These are phyloP conservation scores for Poecile montanus DNA, from an alignment of 2,797 vertebrate species.

Conservation along the genomic window DNA sequence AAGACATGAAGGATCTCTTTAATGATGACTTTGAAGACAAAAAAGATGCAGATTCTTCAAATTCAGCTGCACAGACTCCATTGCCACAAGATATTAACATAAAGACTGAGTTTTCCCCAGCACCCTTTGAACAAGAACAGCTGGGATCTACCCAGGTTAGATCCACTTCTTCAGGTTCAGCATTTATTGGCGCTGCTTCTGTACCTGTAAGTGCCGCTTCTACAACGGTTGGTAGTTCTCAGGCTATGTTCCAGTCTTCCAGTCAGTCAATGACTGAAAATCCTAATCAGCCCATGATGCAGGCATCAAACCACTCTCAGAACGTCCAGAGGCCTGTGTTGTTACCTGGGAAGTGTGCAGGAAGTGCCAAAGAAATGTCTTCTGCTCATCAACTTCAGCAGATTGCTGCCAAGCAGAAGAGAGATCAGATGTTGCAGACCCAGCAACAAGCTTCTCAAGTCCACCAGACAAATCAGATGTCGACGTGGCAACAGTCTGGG, in stretches of 20 bases:
- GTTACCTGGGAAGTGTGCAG: conserved; percentile 78
- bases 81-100: conserved; percentile 85
- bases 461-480: conserved; percentile 81
- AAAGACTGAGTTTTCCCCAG: conserved; percentile 93
- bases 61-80: conserved; percentile 79
- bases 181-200: conserved; percentile 84
- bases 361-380: conserved; percentile 88
- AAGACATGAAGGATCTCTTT: conserved; percentile 97
- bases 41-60: conserved; percentile 85
- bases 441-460: conserved; percentile 81
- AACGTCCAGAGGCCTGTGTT: conserved; percentile 81
- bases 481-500: conserved; percentile 84
- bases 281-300: conserved; percentile 74
- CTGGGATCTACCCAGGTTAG: conserved; percentile 87
- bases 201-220: conserved; percentile 80
- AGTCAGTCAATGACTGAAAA: conserved; percentile 75
- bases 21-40: conserved; percentile 94
- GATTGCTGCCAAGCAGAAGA: conserved; percentile 92
- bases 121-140: conserved; percentile 88
- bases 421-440: conserved; percentile 88
- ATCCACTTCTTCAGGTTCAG: conserved; percentile 83
- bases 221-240: conserved; percentile 77
- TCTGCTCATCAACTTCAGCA: conserved; percentile 96
- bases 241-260: conserved; percentile 79
- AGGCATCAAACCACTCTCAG: conserved; percentile 76